Base-by-base conservation (phyloP, 2,797 vertebrate species). In the Todus mexicanus region DNA sequence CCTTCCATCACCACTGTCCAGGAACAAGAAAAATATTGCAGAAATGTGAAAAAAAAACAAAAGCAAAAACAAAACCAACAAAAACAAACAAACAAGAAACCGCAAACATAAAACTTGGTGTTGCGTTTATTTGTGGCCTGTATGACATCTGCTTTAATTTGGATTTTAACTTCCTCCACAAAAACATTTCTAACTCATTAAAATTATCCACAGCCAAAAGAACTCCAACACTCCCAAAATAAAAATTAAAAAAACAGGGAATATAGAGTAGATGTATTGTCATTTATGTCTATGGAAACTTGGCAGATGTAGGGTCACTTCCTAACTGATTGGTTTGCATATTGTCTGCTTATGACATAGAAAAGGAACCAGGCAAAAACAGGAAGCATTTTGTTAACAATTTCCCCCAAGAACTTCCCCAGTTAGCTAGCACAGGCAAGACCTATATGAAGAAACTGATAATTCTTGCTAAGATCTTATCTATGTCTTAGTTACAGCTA, bases 391-490 rank as follows among this genome's bases (percentile, higher is more conserved):
- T 75, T 23, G 18, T 54, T 51, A 66, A 43, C 7, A 50, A 18
- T 63, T 65, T 76, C 40, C 25, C 19, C 35, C 37, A 70, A 66
- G 16, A 73, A 26, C 20, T 23, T 71, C 50, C 63, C 19, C 47
- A 48, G 12, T 23, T 42, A 57, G 8, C 21, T 54, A 73, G 21
- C 50, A 22, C 65, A 74, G 79, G n/a, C 12, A 89, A 64, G 2
- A 12, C 1, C 20, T 47, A 6, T 8, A 22, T 35, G 13, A 72
- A 87, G 33, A 83, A 63, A 21, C 0, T 0, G 8, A 21, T 23
- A 18, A 5, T n/a, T 64, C 21, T 73, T 14, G 2, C 14, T 45
- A 71, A 12, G 19, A 15, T 59, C 16, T 59, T 71, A 57, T 5
- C 7, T 33, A 22, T 5, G 3, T 17, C 7, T 78, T 35, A 18